phyloP scores from a whole-genome alignment of 2,888 invertebrate species.

The Temnothorax ravouxi region DNA sequence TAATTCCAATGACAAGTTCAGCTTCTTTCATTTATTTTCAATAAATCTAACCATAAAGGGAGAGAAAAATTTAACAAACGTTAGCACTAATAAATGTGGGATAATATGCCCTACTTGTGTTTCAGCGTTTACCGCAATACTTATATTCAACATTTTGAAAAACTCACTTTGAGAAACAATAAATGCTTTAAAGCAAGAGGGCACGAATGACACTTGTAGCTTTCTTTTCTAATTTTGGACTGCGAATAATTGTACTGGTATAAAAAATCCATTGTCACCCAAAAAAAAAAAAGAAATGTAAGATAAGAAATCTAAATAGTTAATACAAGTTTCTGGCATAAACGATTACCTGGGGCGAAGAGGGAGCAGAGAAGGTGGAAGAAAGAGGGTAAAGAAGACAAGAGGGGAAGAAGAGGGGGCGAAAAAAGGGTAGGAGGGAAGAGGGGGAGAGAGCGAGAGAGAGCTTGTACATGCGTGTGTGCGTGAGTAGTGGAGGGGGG shows the following conservation, averaged over 20 bases:
- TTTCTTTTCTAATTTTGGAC: neutral
- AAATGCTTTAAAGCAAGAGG: neutral
- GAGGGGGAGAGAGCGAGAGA: neutral
- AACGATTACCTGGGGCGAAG: neutral
- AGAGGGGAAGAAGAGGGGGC: too few relatives aligned
- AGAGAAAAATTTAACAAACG: neutral
- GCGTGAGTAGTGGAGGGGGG: neutral
- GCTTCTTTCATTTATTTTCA: neutral
- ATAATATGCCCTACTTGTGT: neutral
- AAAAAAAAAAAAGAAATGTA: neutral
- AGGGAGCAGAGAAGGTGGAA: neutral
- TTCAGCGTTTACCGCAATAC: neutral
- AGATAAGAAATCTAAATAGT: neutral
- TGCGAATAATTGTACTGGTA: too few relatives aligned
- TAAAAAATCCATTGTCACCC: neutral
- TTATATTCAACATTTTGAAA: neutral
- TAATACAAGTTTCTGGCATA: neutral
- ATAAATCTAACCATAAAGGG: neutral
- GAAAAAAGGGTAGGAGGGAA: too few relatives aligned
- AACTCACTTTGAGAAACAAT: neutral
- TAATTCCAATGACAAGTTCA: neutral
- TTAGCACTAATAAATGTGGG: neutral
- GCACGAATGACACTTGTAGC: neutral
- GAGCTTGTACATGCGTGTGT: neutral
- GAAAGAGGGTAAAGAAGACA: neutral